Conservation (phyloP, 2,888 invertebrate genomes). For the Pollenia amentaria region DNA sequence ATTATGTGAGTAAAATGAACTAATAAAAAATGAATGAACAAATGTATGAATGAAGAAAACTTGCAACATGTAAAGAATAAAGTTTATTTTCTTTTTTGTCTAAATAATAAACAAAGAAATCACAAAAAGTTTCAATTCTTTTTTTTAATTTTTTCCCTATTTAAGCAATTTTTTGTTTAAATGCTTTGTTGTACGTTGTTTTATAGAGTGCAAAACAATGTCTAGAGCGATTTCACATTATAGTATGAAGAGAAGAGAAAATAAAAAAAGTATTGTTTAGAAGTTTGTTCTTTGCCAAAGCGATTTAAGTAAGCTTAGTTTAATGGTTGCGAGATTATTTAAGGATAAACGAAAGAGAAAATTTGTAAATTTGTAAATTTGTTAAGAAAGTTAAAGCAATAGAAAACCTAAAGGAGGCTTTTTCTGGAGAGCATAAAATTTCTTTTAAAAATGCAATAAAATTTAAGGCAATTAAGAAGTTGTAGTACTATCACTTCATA, state of each 20-base stretch:
- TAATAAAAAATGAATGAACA: background rate
- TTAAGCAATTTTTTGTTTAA: conserved; percentile 29
- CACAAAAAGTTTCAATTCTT: conserved; percentile 34
- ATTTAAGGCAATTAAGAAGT: too few relatives aligned
- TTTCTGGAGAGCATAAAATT: too few relatives aligned
- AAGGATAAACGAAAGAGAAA: background rate
- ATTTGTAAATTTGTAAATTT: background rate
- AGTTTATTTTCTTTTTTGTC: background rate
- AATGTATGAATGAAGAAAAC: background rate
- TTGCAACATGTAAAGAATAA: background rate
- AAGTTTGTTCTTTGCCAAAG: conserved; percentile 31
- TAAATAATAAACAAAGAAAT: background rate
- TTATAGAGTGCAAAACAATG: conserved; percentile 11
- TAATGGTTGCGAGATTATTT: conserved; percentile 52
- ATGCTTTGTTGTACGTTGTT: conserved; percentile 1
- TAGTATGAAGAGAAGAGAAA: too few relatives aligned
- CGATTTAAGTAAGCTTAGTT: conserved; percentile 50
- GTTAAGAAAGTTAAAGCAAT: too few relatives aligned
- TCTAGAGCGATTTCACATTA: conserved; percentile 16
- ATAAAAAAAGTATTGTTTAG: conserved; percentile 14
- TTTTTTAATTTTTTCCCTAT: background rate
- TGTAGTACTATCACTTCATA: too few relatives aligned
- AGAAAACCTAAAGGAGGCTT: too few relatives aligned
- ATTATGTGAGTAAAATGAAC: conserved; percentile 34
- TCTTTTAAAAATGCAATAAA: too few relatives aligned